Evolutionary conservation across 1,140 invertebrate species (phyloP), one percentile per base, ranked within the genome.

Genomic region (Ephestia elutella): DNA sequence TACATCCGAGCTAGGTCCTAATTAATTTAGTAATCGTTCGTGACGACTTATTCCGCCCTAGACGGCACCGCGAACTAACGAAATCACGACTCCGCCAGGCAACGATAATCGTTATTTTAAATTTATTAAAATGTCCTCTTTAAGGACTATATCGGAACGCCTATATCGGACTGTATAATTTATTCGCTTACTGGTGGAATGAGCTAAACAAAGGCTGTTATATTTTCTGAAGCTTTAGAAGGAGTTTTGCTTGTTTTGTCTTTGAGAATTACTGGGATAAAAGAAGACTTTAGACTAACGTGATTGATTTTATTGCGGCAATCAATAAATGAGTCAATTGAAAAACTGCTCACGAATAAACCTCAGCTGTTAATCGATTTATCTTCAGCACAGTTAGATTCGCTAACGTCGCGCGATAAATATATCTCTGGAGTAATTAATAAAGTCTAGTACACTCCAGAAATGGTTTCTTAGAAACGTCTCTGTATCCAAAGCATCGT

Each of bases 11-110:
- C 80, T 82, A 73, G 80, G 80, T 78, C 79, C 82, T 87, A 87
- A 87, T 87, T 87, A 87, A 87, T 87, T 87, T 87, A 87, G 82
- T 87, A 87, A 87, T 87, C 73, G 85, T 73, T 87, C 85, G 85
- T 87, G 85, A 86, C 82, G 85, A 86, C 85, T 86, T 79, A 86
- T 81, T 86, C 82, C 73, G 74, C 75, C 76, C 71, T 73, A 78
- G 80, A 77, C 66, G 74, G 54, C 72, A 79, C 81, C 82, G 78
- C 80, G 83, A 78, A 79, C 81, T 86, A 86, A 86, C 82, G 82
- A 87, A 85, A 87, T 86, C 85, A 87, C 85, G 85, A 87, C 82
- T 86, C 80, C 66, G 75, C 80, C 70, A 78, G 71, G 74, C 75
- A 82, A 82, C 81, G 85, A 87, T 87, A 86, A 87, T 86, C 82